Evolutionary conservation across 2,888 invertebrate species (phyloP).

Genomic region (Caenorhabditis uteleia): DNA sequence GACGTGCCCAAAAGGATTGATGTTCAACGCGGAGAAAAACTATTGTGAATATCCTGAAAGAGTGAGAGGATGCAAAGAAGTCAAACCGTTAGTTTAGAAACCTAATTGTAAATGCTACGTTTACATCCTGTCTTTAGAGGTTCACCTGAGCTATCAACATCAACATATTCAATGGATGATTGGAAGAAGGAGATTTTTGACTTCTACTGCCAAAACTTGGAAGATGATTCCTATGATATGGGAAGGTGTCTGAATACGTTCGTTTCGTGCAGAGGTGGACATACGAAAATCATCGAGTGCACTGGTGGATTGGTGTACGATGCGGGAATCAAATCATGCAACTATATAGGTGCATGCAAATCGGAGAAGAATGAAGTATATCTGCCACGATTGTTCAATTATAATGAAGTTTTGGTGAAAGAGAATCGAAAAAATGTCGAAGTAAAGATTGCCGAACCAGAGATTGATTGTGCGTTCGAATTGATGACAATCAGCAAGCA

Average conservation of each 20-base stretch:
- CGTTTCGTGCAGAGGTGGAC: constrained; percentile 20
- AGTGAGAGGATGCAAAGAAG: constrained; percentile 18
- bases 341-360: constrained; percentile 34
- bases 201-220: constrained; percentile 29
- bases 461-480: too few relatives aligned
- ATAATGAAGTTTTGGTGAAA: constrained; percentile 14
- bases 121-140: too few relatives aligned
- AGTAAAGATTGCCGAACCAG: too few relatives aligned
- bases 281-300: constrained; percentile 10
- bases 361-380: constrained; percentile 14
- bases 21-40: constrained; percentile 33
- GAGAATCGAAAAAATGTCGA: constrained; percentile 15
- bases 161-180: not conserved
- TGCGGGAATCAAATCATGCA: constrained; percentile 31
- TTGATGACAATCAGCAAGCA: not conserved
- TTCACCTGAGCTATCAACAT: constrained; percentile 1
- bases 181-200: constrained; percentile 6
- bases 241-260: constrained; percentile 19
- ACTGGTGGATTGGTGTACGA: constrained; percentile 30
- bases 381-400: constrained; percentile 17
- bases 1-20: constrained; percentile 35
- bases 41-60: constrained; percentile 39
- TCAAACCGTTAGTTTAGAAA: constrained; percentile 5
- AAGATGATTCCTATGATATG: constrained; percentile 30
- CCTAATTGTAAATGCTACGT: not conserved